These are phyloP conservation scores for Ichneumoninae sp. DNA, from an alignment of 2,888 invertebrate genomes.

Conservation along the genomic window DNA sequence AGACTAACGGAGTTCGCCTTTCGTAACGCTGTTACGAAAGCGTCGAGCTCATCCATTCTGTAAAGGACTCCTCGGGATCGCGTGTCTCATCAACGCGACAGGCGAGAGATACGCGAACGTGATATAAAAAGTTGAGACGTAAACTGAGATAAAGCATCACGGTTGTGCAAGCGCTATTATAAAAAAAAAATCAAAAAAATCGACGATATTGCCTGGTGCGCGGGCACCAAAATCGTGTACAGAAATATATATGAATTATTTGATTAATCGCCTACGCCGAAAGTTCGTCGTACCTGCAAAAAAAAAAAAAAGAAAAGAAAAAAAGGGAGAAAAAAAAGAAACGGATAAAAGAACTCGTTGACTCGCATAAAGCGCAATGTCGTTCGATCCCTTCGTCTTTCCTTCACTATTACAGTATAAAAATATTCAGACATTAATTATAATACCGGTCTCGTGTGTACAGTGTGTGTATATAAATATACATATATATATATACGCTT, in stretches of 20 bases:
- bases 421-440: slow-evolving; percentile 32
- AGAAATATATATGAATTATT: slow-evolving; percentile 5
- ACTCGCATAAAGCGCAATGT: slow-evolving; percentile 32
- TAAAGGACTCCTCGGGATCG: slow-evolving; percentile 28
- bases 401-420: slow-evolving; percentile 30
- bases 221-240: background rate
- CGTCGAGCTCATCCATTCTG: slow-evolving; percentile 23
- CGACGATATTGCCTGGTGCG: background rate
- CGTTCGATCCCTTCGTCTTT: slow-evolving; percentile 52
- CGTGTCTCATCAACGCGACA: slow-evolving; percentile 36
- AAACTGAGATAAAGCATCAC: slow-evolving; percentile 3
- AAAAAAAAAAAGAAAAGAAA: background rate
- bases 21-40: slow-evolving; percentile 6
- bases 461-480: slow-evolving; percentile 21
- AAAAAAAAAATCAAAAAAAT: slow-evolving; percentile 8
- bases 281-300: slow-evolving; percentile 1
- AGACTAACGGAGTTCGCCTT: background rate
- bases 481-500: slow-evolving; percentile 1
- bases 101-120: slow-evolving; percentile 20
- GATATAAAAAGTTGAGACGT: slow-evolving; percentile 29
- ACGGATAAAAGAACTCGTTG: slow-evolving; percentile 37
- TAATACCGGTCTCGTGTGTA: slow-evolving; percentile 40
- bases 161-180: slow-evolving; percentile 22
- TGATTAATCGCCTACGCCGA: slow-evolving; percentile 29
- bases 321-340: background rate